A percentile compares a stretch with the other conserved stretches of the same genome.
These are phyloP conservation scores for Panagrolaimus sp. DNA, from an alignment of 1,140 invertebrate species.

Conservation along the genomic window DNA sequence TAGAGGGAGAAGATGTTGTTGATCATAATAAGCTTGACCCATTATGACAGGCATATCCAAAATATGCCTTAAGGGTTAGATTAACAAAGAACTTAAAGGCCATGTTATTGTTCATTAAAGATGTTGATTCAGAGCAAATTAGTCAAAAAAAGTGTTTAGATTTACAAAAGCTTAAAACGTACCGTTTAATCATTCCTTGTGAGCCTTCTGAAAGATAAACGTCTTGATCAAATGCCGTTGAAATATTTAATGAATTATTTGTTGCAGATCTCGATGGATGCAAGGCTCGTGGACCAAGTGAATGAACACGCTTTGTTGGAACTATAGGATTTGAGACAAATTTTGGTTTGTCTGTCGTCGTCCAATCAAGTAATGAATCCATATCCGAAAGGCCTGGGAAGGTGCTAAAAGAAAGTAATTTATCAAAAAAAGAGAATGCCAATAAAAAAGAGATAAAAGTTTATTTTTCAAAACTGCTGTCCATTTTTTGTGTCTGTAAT, in stretches of 20 bases:
- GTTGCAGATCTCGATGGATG: conserved; percentile 3
- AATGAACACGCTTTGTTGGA: neutral
- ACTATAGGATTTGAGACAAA: neutral
- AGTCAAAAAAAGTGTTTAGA: too few relatives aligned
- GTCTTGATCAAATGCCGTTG: too few relatives aligned
- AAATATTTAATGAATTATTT: neutral
- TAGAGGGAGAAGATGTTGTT: too few relatives aligned
- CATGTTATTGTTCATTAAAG: too few relatives aligned
- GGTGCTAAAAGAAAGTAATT: neutral
- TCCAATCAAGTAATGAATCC: conserved; percentile 1
- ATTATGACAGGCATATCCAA: too few relatives aligned
- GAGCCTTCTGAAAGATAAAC: too few relatives aligned
- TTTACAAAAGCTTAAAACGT: too few relatives aligned
- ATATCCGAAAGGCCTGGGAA: neutral
- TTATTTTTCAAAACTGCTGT: neutral
- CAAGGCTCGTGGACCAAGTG: neutral
- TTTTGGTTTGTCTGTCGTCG: conserved; percentile 2
- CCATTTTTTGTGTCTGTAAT: neutral
- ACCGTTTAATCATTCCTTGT: too few relatives aligned
- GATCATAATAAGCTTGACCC: too few relatives aligned
- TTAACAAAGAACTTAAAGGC: too few relatives aligned
- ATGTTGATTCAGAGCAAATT: too few relatives aligned
- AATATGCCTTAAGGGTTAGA: too few relatives aligned
- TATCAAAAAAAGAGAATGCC: neutral
- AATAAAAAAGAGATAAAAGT: neutral